Percentiles rank a stretch among this genome's conserved stretches.
phyloP scores from a whole-genome alignment of 2,113 vertebrate species.

The Cervus canadensis region DNA sequence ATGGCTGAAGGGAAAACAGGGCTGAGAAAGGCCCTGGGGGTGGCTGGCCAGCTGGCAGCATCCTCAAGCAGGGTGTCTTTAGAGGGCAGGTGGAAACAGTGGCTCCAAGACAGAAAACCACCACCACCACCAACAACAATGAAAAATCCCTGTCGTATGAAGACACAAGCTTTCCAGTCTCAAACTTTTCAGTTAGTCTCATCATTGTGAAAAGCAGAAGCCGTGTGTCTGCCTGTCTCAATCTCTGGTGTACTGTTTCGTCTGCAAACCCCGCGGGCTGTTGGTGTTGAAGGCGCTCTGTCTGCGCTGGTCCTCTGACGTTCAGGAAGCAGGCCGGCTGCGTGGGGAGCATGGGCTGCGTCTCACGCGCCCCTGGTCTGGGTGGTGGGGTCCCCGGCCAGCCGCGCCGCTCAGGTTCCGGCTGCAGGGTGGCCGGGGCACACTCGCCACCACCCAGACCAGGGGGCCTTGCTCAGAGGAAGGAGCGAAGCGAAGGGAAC shows the following conservation, averaged over 20 bases:
- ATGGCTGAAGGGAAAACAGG: not conserved
- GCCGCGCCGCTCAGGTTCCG: not conserved
- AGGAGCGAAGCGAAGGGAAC: not conserved
- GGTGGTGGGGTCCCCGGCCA: not conserved
- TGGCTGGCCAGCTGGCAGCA: accelerated
- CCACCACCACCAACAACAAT: accelerated
- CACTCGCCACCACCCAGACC: not conserved
- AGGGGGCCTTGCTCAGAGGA: not conserved
- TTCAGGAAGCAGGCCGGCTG: not conserved
- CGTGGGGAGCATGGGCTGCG: accelerated
- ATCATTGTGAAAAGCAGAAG: not conserved
- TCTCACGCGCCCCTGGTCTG: not conserved
- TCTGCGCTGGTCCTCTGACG: not conserved
- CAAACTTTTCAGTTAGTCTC: not conserved
- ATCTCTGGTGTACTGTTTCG: not conserved
- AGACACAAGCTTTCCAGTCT: not conserved
- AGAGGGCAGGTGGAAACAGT: not conserved
- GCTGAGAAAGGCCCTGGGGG: no score
- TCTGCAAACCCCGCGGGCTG: not conserved
- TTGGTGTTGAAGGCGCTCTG: no score
- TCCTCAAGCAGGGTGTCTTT: not conserved
- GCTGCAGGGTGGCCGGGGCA: not conserved
- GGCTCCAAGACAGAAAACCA: not conserved
- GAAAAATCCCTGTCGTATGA: not conserved
- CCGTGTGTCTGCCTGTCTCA: not conserved